These are phyloP conservation scores for Cosmopolites sordidus DNA, from an alignment of 2,888 invertebrate genomes.

Conservation along the genomic window DNA sequence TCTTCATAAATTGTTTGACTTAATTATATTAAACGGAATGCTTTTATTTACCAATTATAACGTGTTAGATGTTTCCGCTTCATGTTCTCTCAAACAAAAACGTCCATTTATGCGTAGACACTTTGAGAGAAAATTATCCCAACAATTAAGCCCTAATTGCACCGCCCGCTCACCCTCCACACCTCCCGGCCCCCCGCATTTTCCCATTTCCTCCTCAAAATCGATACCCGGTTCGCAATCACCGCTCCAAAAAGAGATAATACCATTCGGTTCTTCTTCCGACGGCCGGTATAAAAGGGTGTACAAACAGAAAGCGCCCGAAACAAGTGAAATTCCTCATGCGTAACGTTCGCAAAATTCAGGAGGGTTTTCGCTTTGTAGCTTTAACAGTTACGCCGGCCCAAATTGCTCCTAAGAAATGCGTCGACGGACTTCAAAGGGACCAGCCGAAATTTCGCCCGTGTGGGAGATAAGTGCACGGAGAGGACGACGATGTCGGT, in stretches of 20 bases:
- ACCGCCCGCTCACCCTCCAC: no score
- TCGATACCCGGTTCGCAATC: not conserved
- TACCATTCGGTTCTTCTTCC: constrained; percentile 7
- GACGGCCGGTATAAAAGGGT: constrained; percentile 5
- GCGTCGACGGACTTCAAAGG: constrained; percentile 20
- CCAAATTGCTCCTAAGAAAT: constrained; percentile 24
- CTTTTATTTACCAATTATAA: no score
- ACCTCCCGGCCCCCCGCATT: not conserved
- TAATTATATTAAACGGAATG: no score
- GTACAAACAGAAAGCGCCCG: constrained; percentile 15
- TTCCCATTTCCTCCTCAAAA: not conserved
- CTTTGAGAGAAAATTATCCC: not conserved
- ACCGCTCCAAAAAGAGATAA: constrained; percentile 10
- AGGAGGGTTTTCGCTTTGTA: constrained; percentile 15
- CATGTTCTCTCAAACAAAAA: no score
- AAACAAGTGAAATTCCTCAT: constrained; percentile 23
- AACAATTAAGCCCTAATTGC: not conserved
- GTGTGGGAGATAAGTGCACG: constrained; percentile 16
- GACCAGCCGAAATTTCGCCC: constrained; percentile 9
- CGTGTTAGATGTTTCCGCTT: no score
- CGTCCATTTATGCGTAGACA: no score
- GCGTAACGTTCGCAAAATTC: constrained; percentile 19
- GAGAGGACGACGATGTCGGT: no score
- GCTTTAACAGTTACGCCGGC: constrained; percentile 15
- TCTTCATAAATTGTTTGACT: no score